phyloP scores from a whole-genome alignment of 1,140 invertebrate genomes.

The Pogonognathellus flavescens region DNA sequence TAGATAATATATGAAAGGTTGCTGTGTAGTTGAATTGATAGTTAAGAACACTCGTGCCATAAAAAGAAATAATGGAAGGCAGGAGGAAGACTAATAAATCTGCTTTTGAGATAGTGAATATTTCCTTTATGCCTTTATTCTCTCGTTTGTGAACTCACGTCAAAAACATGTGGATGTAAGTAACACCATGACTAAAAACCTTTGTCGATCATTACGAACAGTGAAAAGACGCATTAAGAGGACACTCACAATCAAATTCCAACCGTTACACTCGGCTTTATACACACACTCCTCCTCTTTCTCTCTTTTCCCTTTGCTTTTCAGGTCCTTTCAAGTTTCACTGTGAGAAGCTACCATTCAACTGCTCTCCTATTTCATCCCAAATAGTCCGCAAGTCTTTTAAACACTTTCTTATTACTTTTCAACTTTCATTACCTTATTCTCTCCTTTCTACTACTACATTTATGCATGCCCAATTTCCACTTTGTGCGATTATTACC shows the following conservation, averaged over 20 bases:
- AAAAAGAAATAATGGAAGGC: constrained; percentile 13
- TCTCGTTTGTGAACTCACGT: not conserved
- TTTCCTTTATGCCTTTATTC: constrained; percentile 37
- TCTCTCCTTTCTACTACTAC: too few species aligned
- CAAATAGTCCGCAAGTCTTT: too few species aligned
- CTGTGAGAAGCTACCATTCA: too few species aligned
- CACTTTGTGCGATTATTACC: too few species aligned
- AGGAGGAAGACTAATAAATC: constrained; percentile 20
- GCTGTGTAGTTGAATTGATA: constrained; percentile 14
- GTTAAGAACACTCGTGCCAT: constrained; percentile 31
- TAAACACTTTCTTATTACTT: too few species aligned
- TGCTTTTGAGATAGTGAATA: constrained; percentile 32
- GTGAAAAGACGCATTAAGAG: constrained; percentile 29
- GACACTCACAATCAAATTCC: constrained; percentile 8
- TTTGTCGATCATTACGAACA: constrained; percentile 45
- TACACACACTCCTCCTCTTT: not conserved
- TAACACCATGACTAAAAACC: constrained; percentile 31
- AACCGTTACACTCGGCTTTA: not conserved
- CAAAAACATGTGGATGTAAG: constrained; percentile 36
- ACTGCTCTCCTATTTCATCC: too few species aligned
- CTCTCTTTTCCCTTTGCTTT: too few species aligned
- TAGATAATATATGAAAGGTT: not conserved
- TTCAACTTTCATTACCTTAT: too few species aligned
- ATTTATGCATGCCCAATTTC: too few species aligned
- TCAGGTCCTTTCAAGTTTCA: too few species aligned